Evolutionary conservation across 2,888 invertebrate species (phyloP).

Genomic region (Polydrusus tereticollis): DNA sequence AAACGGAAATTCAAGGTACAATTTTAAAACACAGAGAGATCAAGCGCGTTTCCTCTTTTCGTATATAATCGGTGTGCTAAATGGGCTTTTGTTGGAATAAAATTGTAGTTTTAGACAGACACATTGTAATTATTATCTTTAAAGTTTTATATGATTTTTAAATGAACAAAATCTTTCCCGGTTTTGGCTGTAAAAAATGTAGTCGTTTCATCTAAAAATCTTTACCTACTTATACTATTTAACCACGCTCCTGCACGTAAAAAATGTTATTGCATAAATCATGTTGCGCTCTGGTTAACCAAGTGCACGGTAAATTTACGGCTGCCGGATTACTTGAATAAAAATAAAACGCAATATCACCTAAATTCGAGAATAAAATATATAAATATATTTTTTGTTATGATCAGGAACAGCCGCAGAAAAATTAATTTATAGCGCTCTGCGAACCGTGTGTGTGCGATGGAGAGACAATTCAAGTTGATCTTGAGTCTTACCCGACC

Average conservation of each 20-base stretch:
- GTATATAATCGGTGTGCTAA: background rate
- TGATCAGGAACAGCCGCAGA: too few relatives aligned
- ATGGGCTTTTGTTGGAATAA: background rate
- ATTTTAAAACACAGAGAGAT: constrained; percentile 3
- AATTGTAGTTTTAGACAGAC: background rate
- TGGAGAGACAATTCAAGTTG: too few relatives aligned
- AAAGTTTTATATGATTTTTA: too few relatives aligned
- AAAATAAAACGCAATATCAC: background rate
- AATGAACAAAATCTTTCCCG: too few relatives aligned
- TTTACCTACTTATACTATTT: too few relatives aligned
- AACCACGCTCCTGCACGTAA: constrained; percentile 10
- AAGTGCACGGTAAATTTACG: constrained; percentile 25
- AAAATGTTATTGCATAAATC: constrained; percentile 31
- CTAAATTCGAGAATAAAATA: constrained; percentile 1
- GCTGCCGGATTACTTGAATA: constrained; percentile 4
- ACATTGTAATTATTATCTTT: too few relatives aligned
- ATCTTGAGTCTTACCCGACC: too few relatives aligned
- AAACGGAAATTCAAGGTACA: constrained; percentile 1
- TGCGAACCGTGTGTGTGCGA: too few relatives aligned
- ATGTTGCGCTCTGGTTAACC: constrained; percentile 29
- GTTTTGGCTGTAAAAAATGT: too few relatives aligned
- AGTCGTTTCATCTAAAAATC: too few relatives aligned
- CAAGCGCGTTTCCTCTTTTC: constrained; percentile 26
- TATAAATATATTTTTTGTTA: too few relatives aligned
- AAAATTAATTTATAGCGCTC: too few relatives aligned